Base-by-base conservation (phyloP, 2,113 vertebrate species). In the Limanda limanda region DNA sequence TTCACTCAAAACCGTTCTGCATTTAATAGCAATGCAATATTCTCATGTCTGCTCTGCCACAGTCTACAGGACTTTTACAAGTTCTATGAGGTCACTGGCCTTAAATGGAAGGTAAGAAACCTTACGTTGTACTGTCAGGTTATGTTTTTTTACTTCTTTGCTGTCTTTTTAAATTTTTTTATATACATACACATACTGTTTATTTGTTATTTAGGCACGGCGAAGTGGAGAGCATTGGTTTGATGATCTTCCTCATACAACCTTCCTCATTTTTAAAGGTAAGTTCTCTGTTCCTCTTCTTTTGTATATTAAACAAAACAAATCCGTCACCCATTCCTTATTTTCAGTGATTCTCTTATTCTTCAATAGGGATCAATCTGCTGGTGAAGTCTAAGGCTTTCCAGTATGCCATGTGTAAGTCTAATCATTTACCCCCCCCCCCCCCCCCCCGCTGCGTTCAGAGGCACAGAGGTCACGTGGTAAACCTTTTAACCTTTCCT, bases 391-490 rank as follows among this genome's bases (percentile, higher is more conserved):
- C 97, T 68, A 97, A 89, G 25, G 93, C 92, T 78, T 99, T 98
- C 92, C 97, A 99, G 57, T 98, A 98, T 86, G 81, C 94, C 61
- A 98, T 99, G 96, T 98, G 98, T 99, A 94, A 98, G 97, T 97
- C 35, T 21, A 2, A 76, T 37, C 20, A 13, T 78, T 56, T 5
- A 27, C n/a, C n/a, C n/a, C n/a, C n/a, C n/a, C n/a, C n/a, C n/a
- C n/a, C n/a, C 3, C 51, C 27, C 57, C 40, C 23, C 56, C 23
- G 55, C 51, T 51, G 52, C 51, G 54, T 24, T 37, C 12, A 8
- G 17, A 63, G 11, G 63, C 18, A 3, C 5, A 0, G 25, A 61
- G 40, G 37, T 17, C 14, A 59, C 47, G 17, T 71, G 13, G 17
- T 63, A 48, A 71, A 66, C 15, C 1, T 17, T 31, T 56, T 62